These are phyloP conservation scores for Drusus annulatus DNA, from an alignment of 1,140 invertebrate species.

Conservation along the genomic window DNA sequence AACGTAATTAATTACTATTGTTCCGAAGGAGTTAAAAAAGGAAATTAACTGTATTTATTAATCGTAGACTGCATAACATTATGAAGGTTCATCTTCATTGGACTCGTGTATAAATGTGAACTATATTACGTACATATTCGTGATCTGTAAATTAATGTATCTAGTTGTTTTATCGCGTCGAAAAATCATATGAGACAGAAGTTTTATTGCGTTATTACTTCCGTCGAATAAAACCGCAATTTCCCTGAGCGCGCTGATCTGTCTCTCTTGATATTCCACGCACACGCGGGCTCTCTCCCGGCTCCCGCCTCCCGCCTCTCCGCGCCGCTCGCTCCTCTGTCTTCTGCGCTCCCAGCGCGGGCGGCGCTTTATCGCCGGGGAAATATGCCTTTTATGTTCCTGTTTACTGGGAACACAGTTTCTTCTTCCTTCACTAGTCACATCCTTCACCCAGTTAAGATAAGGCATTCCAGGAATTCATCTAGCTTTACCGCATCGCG, in stretches of 20 bases:
- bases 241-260: conserved; percentile 30
- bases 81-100: too few species aligned
- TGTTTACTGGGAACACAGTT: conserved; percentile 14
- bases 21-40: too few species aligned
- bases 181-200: conserved; percentile 38
- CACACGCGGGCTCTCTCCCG: neutral
- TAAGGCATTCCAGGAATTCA: conserved; percentile 13
- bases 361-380: neutral
- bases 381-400: conserved; percentile 27
- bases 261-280: conserved; percentile 11
- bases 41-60: too few species aligned
- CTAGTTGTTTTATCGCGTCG: conserved; percentile 23
- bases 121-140: neutral
- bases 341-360: neutral
- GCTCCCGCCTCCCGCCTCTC: neutral
- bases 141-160: conserved; percentile 32
- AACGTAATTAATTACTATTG: too few species aligned
- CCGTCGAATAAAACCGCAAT: conserved; percentile 37
- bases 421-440: conserved; percentile 2
- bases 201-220: conserved; percentile 39
- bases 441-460: conserved; percentile 18
- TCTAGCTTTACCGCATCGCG: conserved; percentile 11
- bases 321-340: too few species aligned
- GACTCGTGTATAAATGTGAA: too few species aligned
- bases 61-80: too few species aligned